phyloP scores from a whole-genome alignment of 2,797 vertebrate genomes.

The Labeo calbasu region DNA sequence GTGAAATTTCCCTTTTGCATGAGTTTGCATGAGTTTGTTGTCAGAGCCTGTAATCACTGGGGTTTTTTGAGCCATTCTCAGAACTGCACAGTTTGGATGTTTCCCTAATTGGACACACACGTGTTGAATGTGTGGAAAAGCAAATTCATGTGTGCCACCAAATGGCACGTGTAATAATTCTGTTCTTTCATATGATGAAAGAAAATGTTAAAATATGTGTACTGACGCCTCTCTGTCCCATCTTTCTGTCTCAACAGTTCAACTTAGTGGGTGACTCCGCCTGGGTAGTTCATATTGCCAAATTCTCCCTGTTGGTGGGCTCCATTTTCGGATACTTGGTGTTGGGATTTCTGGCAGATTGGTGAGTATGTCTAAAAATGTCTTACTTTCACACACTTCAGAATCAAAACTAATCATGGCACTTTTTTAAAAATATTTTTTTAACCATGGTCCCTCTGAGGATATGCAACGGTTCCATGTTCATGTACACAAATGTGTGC shows the following conservation, averaged over 20 bases:
- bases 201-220: not conserved
- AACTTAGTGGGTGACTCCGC: constrained; percentile 91
- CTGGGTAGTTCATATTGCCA: constrained; percentile 97
- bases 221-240: not conserved
- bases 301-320: constrained; percentile 95
- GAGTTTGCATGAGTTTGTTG: not conserved
- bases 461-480: not conserved
- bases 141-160: no score
- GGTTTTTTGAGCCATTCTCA: not conserved
- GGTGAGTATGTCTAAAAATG: constrained; percentile 79
- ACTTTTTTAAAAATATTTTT: not conserved
- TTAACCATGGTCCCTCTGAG: not conserved
- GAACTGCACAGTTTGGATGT: not conserved
- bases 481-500: not conserved
- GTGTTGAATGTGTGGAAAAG: no score
- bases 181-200: not conserved
- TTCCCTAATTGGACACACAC: not conserved
- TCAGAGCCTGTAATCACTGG: not conserved
- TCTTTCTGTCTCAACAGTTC: constrained; percentile 83
- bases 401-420: not conserved
- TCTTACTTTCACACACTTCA: not conserved
- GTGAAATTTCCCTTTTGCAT: not conserved
- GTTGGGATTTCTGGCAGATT: constrained; percentile 95
- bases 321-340: constrained; percentile 97
- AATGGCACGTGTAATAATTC: no score